Conservation (phyloP, 2,888 invertebrate genomes). For the Nycteola revayana region DNA sequence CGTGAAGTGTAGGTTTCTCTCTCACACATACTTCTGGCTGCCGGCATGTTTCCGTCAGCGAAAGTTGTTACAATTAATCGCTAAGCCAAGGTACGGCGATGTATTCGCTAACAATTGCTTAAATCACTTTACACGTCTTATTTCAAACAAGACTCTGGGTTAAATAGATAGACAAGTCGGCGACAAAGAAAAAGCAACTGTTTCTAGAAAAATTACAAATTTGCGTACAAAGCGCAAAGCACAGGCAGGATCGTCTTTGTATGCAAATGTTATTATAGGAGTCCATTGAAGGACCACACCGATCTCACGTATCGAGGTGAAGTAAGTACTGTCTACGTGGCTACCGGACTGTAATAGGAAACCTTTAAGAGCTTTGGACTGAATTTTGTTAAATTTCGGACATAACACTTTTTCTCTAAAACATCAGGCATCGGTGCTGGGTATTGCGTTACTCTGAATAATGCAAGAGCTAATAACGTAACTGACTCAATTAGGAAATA, state of each 20-base stretch:
- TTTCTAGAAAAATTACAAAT: conserved; percentile 61
- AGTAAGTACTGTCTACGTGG: conserved; percentile 38
- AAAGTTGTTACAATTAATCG: conserved; percentile 68
- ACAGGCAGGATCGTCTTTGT: conserved; percentile 61
- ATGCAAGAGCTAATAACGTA: conserved; percentile 31
- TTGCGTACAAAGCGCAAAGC: conserved; percentile 64
- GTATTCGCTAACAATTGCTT: conserved; percentile 49
- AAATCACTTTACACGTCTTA: conserved; percentile 47
- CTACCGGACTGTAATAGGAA: conserved; percentile 47
- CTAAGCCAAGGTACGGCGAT: conserved; percentile 40
- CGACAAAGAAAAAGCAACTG: conserved; percentile 37
- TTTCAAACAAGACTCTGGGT: conserved; percentile 9
- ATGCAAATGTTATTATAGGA: conserved; percentile 72
- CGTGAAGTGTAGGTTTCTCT: conserved; percentile 52
- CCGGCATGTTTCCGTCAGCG: conserved; percentile 53
- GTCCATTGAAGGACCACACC: conserved; percentile 64
- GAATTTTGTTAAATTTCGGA: too few species aligned
- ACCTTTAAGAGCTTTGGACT: conserved; percentile 45
- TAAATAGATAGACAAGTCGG: too few species aligned
- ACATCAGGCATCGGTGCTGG: too few species aligned
- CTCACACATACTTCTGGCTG: conserved; percentile 40
- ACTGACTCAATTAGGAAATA: conserved; percentile 43
- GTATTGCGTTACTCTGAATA: conserved; percentile 14
- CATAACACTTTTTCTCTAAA: too few species aligned
- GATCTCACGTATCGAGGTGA: conserved; percentile 51